Conservation (phyloP, 2,888 invertebrate genomes). For the Acronicta psi region DNA sequence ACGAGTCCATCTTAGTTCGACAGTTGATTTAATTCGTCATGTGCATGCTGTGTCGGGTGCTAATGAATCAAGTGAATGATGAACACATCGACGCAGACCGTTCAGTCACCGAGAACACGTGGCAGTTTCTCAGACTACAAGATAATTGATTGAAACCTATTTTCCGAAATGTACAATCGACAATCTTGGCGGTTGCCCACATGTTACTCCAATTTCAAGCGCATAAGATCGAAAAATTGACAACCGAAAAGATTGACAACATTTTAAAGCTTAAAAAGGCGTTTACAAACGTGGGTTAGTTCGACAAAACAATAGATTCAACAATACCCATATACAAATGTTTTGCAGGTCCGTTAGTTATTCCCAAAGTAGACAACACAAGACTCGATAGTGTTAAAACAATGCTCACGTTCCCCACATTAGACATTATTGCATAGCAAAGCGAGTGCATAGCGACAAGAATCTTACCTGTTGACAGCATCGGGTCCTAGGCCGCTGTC, state of each 20-base stretch:
- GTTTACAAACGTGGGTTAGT: neutral
- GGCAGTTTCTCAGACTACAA: slow-evolving; percentile 8
- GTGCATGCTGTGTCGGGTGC: slow-evolving; percentile 3
- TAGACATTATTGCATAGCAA: slow-evolving; percentile 27
- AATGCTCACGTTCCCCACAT: slow-evolving; percentile 9
- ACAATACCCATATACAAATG: too few species aligned
- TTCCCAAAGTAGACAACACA: slow-evolving; percentile 11
- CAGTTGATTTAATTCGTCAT: slow-evolving; percentile 18
- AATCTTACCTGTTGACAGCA: slow-evolving; percentile 85
- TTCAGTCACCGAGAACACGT: slow-evolving; percentile 15
- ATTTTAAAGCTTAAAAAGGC: slow-evolving; percentile 13
- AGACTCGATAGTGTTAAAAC: slow-evolving; percentile 18
- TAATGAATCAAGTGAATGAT: slow-evolving; percentile 17
- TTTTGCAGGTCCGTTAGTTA: slow-evolving; percentile 5
- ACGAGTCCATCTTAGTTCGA: slow-evolving; percentile 2
- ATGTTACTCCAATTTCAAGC: too few species aligned
- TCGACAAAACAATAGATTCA: slow-evolving; percentile 3
- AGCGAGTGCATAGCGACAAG: slow-evolving; percentile 37
- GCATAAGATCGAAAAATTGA: too few species aligned
- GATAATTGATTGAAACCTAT: too few species aligned
- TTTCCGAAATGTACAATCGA: too few species aligned
- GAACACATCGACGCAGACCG: slow-evolving; percentile 17
- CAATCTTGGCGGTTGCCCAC: too few species aligned
- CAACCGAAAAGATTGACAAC: too few species aligned
- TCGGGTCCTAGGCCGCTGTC: slow-evolving; percentile 97